Base-by-base conservation (phyloP, 2,888 invertebrate genomes). In the Trichogramma dendrolimi region DNA sequence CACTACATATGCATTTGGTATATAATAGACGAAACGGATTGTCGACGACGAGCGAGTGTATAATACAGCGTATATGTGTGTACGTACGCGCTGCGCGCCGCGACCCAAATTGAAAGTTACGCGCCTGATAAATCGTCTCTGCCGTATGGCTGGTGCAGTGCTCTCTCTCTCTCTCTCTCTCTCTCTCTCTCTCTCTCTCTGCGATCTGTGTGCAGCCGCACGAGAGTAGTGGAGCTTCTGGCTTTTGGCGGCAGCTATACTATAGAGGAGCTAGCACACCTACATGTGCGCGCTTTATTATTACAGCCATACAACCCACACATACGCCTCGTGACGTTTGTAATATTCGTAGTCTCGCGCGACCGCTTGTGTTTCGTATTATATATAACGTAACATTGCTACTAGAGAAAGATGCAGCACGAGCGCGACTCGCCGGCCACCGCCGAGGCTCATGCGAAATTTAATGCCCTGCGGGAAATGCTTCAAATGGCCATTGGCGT, bases 91-190 rank as follows among this genome's bases (percentile, higher is more conserved):
- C 48, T 14, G 10, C 7, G 48, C 48, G 48, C 54, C 51, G 42
- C 59, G 54, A 27, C 40, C 57, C 47, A 60, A 65, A 65, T 65
- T 62, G 62, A 65, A 65, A 60, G 52, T 62, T 60, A 61, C 56
- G 59, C 61, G 58, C 53, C 42, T 64, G 61, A 64, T 58, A 56
- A 64, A 61, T 61, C 55, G 55, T 40, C 48, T 39, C 6, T 8
- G 8, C 14, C 11, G 48, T 14, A 11, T 7, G 4, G 27, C 27
- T 27, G 27, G 2, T 27, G 5, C 42, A 43, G 6, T 54, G 3
- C 1, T 14, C 27, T 11, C 10, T 38, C 44, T 14, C 58, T 40
- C 48, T 5, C 50, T 10, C 39, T 41, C 7, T 10, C 54, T 38
- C 6, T 42, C 58, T 11, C 40, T 55, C 3, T 11, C 8, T 11